phyloP scores from a whole-genome alignment of 1,140 invertebrate genomes.

The Euura lappo region DNA sequence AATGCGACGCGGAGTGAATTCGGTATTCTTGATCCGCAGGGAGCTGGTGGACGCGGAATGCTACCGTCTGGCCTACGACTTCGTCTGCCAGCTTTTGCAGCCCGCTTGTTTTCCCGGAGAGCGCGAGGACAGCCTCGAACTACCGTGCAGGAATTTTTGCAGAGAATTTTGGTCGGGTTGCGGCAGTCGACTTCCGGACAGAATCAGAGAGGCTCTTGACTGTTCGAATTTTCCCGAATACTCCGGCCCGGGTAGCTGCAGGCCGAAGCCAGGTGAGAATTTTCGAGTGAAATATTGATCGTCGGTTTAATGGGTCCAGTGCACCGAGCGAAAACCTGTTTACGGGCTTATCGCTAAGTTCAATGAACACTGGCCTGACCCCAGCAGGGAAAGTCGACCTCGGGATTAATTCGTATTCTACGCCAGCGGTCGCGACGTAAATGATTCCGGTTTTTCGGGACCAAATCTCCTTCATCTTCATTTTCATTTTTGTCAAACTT shows the following conservation, averaged over 20 bases:
- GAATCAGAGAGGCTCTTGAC: slow-evolving; percentile 74
- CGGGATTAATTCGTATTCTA: not conserved
- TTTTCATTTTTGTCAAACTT: slow-evolving; percentile 18
- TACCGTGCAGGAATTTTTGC: slow-evolving; percentile 85
- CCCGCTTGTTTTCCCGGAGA: slow-evolving; percentile 70
- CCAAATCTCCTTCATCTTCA: no score
- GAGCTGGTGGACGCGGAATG: slow-evolving; percentile 89
- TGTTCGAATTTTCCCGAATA: slow-evolving; percentile 83
- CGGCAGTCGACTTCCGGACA: slow-evolving; percentile 72
- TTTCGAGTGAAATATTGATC: slow-evolving; percentile 4
- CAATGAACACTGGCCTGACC: not conserved
- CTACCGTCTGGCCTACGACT: slow-evolving; percentile 82
- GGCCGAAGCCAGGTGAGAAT: slow-evolving; percentile 73
- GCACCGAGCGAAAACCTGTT: not conserved
- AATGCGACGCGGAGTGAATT: no score
- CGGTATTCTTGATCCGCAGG: slow-evolving; percentile 49
- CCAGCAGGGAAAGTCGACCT: slow-evolving; percentile 1
- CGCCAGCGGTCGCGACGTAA: no score
- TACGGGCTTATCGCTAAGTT: not conserved
- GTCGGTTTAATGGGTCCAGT: not conserved
- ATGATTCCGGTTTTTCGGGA: no score
- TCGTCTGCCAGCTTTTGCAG: slow-evolving; percentile 84
- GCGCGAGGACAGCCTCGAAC: slow-evolving; percentile 63
- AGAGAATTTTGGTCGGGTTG: slow-evolving; percentile 84
- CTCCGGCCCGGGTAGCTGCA: slow-evolving; percentile 73